Base-by-base conservation (phyloP, 1,140 invertebrate genomes). In the Copidosoma floridanum region DNA sequence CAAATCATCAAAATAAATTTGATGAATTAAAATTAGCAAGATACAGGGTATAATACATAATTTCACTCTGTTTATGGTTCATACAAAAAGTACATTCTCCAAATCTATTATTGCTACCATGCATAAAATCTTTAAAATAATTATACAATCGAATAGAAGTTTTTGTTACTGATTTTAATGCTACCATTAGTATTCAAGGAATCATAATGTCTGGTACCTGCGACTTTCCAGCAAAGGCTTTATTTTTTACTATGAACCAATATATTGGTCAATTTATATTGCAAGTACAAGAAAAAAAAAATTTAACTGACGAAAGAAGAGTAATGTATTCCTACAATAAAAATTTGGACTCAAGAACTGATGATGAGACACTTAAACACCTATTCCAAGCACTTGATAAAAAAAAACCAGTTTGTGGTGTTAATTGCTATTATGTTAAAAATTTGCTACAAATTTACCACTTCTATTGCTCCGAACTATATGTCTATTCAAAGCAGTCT, bases 221-320 rank as follows among this genome's bases (percentile, higher is more conserved):
- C 18, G 65, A 64, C 41, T 56, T 57, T 3, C 62, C 59, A 14
- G 58, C 62, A 1, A 59, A 60, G n/a, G 35, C 65, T 7, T n/a
- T 61, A 2, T 62, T 67, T 54, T 27, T 64, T 3, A 57, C 58
- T 32, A 53, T 57, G 48, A 61, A 55, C 3, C 57, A 63, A 21
- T 57, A 63, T 29, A 63, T 53, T 46, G 61, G 54, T 8, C 44
- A 41, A 29, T 57, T 29, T 26, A 50, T 37, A n/a, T 63, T 47
- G 32, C 14, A 27, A 18, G 46, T 18, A 7, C 11, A 10, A 2
- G 10, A 5, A 6, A 27, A 27, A 18, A 4, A 48, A 48, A 48
- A 2, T 2, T 8, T 21, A 2, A n/a, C n/a, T n/a, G n/a, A n/a
- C n/a, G 23, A 41, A 11, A 53, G 48, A 35, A 35, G 47, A 14